Conservation (phyloP, 2,113 vertebrate species). For the Pantherophis guttatus region DNA sequence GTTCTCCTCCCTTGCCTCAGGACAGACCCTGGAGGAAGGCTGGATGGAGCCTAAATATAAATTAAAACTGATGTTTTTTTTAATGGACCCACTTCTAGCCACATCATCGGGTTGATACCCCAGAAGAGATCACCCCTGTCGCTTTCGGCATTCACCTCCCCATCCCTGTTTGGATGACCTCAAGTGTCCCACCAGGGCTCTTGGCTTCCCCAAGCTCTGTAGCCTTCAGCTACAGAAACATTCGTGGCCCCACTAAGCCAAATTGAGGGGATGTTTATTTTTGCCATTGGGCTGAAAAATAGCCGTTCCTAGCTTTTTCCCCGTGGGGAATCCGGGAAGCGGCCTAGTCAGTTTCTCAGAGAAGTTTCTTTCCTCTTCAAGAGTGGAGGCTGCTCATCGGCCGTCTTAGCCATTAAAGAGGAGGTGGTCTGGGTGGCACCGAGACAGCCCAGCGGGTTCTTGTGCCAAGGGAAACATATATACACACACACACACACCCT, state of each 20-base stretch:
- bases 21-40: neutral
- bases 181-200: neutral
- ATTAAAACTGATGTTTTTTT: neutral
- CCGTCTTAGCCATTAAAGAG: neutral
- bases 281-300: neutral
- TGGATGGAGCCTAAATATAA: neutral
- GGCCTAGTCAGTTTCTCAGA: neutral
- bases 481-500: neutral
- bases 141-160: neutral
- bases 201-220: neutral
- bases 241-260: neutral
- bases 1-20: neutral
- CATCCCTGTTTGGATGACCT: neutral
- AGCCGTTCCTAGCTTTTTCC: neutral
- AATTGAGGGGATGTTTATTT: neutral
- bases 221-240: neutral
- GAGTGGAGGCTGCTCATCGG: neutral
- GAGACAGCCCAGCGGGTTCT: neutral
- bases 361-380: neutral
- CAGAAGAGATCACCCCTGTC: neutral
- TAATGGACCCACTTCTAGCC: neutral
- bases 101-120: too few species aligned
- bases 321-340: neutral
- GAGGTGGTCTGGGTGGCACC: neutral
- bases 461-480: neutral